Conservation (phyloP, 2,888 invertebrate genomes). For the Lasioglossum morio region DNA sequence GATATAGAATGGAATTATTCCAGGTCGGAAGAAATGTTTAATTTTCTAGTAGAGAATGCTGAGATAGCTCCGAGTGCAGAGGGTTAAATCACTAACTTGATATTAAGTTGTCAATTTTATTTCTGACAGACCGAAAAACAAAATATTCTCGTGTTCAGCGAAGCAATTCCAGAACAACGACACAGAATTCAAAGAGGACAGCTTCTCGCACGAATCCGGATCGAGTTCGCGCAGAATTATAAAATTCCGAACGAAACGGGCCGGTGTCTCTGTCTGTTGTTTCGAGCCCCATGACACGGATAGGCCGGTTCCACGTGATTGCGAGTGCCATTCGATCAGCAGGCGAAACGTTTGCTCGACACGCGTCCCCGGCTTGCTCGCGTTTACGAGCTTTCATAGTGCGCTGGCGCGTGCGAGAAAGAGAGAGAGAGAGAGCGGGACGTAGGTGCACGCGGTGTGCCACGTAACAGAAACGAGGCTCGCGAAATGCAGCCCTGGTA, state of each 20-base stretch:
- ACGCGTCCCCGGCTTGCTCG: conserved; percentile 27
- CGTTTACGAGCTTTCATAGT: conserved; percentile 52
- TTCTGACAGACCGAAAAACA: too few relatives aligned
- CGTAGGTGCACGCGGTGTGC: not conserved
- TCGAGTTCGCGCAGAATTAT: not conserved
- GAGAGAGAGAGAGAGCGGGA: too few relatives aligned
- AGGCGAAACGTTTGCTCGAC: conserved; percentile 45
- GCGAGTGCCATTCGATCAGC: conserved; percentile 43
- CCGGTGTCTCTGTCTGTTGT: not conserved
- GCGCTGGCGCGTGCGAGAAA: not conserved
- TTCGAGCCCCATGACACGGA: conserved; percentile 11
- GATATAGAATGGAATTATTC: too few relatives aligned
- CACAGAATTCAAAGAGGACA: too few relatives aligned
- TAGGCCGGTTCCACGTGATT: conserved; percentile 42
- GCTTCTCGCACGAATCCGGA: not conserved
- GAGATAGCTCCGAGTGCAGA: too few relatives aligned
- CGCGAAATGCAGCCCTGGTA: conserved; percentile 61
- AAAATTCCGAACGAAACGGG: not conserved
- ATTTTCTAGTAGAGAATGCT: too few relatives aligned
- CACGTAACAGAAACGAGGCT: conserved; percentile 54
- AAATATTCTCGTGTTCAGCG: too few relatives aligned
- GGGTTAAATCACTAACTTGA: too few relatives aligned
- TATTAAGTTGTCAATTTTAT: too few relatives aligned
- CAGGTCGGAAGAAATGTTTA: too few relatives aligned
- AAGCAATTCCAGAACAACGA: too few relatives aligned